These are phyloP conservation scores for Pseudobourletiella spinata DNA, from an alignment of 1,140 invertebrate species.

Conservation along the genomic window DNA sequence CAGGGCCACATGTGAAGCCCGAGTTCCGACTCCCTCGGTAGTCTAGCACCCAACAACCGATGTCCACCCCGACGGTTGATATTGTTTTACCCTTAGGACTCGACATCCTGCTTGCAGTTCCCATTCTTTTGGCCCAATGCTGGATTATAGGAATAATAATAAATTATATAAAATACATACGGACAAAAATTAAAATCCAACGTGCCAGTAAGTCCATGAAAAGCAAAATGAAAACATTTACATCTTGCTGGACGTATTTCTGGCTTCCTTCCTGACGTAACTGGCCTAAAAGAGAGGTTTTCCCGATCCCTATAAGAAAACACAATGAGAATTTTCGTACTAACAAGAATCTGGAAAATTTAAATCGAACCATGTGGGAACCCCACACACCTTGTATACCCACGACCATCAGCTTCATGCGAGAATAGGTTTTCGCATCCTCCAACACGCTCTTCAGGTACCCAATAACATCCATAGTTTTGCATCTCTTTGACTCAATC, in stretches of 20 bases:
- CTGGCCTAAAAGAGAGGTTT: slow-evolving; percentile 84
- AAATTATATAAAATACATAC: slow-evolving; percentile 12
- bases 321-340: too few species aligned
- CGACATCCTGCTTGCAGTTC: slow-evolving; percentile 57
- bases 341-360: too few species aligned
- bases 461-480: slow-evolving; percentile 92
- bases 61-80: slow-evolving; percentile 94
- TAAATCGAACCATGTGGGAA: background rate
- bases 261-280: slow-evolving; percentile 74
- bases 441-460: slow-evolving; percentile 68
- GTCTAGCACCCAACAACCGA: slow-evolving; percentile 88
- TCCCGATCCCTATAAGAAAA: slow-evolving; percentile 87
- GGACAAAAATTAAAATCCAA: slow-evolving; percentile 10
- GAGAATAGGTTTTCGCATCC: slow-evolving; percentile 84
- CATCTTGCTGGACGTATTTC: slow-evolving; percentile 62
- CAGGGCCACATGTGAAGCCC: slow-evolving; percentile 67
- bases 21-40: slow-evolving; percentile 46
- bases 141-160: slow-evolving; percentile 36
- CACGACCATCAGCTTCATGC: slow-evolving; percentile 97
- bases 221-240: slow-evolving; percentile 38
- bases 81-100: slow-evolving; percentile 49
- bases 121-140: slow-evolving; percentile 91
- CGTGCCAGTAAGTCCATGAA: too few species aligned
- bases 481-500: slow-evolving; percentile 85
- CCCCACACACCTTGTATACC: slow-evolving; percentile 57